A percentile compares a stretch with the other conserved stretches of the same genome.
These are phyloP conservation scores for Selenia dentaria DNA, from an alignment of 2,888 invertebrate species.

Conservation along the genomic window DNA sequence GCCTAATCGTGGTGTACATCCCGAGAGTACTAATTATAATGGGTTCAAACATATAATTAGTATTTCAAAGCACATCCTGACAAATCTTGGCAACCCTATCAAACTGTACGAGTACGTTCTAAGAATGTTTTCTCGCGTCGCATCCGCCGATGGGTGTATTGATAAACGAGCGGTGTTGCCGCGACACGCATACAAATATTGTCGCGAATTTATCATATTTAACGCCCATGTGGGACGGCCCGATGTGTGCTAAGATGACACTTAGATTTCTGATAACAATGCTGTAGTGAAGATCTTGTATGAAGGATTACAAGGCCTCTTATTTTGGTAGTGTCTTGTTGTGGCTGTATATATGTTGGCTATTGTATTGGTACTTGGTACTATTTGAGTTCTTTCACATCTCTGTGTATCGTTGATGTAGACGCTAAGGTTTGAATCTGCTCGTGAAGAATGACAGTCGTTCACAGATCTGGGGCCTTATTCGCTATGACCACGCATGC, in stretches of 20 bases:
- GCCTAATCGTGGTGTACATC: too few relatives aligned
- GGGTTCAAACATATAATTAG: too few relatives aligned
- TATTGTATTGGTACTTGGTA: too few relatives aligned
- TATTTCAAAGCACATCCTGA: not conserved
- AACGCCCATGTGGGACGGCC: constrained; percentile 41
- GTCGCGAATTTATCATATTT: constrained; percentile 67
- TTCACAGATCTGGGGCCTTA: too few relatives aligned
- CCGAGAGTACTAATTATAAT: too few relatives aligned
- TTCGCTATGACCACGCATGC: too few relatives aligned
- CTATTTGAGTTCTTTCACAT: too few relatives aligned
- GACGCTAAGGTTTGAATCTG: too few relatives aligned
- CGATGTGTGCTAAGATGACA: constrained; percentile 33
- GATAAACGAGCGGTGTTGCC: constrained; percentile 70
- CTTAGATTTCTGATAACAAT: constrained; percentile 38
- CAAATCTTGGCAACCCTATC: constrained; percentile 13
- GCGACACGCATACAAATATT: constrained; percentile 71
- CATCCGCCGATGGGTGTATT: constrained; percentile 66
- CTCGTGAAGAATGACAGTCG: too few relatives aligned
- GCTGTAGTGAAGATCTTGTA: not conserved
- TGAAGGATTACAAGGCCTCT: not conserved
- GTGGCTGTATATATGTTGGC: too few relatives aligned
- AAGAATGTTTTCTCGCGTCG: constrained; percentile 24
- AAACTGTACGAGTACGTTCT: constrained; percentile 12
- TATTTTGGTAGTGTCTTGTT: too few relatives aligned
- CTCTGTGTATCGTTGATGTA: too few relatives aligned